Conservation (phyloP, 2,113 vertebrate genomes). For the mouse (Mus musculus) region DNA sequence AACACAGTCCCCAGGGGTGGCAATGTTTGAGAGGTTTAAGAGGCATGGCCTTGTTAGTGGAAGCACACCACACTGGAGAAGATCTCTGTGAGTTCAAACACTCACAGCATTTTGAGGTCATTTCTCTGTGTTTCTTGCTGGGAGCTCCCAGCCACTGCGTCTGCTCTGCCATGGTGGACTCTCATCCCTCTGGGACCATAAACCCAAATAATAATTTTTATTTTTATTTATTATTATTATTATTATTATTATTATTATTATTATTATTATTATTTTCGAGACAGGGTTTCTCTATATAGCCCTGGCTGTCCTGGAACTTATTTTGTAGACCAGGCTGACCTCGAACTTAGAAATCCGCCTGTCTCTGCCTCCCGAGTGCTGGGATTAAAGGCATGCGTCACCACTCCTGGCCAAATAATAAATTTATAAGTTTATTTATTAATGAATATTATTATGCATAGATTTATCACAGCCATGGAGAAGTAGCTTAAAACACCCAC, state of each 20-base stretch:
- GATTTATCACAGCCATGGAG: not conserved
- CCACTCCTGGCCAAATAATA: not conserved
- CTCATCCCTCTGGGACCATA: not conserved
- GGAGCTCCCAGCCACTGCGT: no score
- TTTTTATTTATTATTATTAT: not conserved
- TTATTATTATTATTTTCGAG: not conserved
- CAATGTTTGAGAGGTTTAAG: not conserved
- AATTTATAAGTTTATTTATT: not conserved
- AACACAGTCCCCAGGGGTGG: not conserved
- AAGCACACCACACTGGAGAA: not conserved
- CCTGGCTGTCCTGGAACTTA: no score
- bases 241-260: not conserved
- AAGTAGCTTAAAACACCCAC: rapidly evolving
- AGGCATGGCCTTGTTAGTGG: not conserved
- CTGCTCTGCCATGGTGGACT: not conserved
- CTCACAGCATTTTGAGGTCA: not conserved
- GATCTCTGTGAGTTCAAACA: no score
- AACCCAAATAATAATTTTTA: not conserved
- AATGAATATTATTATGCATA: not conserved
- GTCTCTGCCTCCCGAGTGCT: no score
- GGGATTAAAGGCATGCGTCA: no score
- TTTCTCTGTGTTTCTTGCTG: not conserved
- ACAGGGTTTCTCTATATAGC: no score
- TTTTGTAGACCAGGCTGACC: no score
- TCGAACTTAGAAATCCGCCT: no score